A percentile compares a stretch with the other conserved stretches of the same genome.
These are phyloP conservation scores for Argynnis bischoffii DNA, from an alignment of 2,888 invertebrate species.

Conservation along the genomic window DNA sequence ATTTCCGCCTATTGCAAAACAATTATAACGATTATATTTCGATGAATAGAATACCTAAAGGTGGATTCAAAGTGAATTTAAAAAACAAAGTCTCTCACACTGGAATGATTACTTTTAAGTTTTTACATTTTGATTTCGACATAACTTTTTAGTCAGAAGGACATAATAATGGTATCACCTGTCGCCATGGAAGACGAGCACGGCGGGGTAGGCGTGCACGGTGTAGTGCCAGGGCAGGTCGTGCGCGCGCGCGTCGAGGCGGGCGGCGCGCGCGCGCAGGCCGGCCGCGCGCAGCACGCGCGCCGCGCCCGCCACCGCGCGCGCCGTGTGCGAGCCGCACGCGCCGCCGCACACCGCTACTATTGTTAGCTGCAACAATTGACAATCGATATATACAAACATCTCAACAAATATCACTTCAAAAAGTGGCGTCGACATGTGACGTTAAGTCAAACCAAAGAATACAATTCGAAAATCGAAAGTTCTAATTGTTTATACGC, in stretches of 20 bases:
- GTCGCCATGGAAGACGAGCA: slow-evolving; percentile 89
- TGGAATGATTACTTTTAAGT: no score
- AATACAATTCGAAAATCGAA: not conserved
- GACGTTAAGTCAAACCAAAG: not conserved
- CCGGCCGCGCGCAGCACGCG: slow-evolving; percentile 78
- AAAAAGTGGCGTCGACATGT: no score
- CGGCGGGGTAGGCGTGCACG: slow-evolving; percentile 89
- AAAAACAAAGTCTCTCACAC: no score
- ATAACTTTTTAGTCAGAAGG: no score
- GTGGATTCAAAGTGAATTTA: no score
- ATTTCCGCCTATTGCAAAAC: no score
- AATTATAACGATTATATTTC: no score
- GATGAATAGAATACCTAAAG: no score
- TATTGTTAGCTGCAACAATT: slow-evolving; percentile 81
- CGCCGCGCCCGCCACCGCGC: slow-evolving; percentile 85
- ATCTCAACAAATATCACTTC: no score
- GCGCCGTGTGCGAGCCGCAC: slow-evolving; percentile 88
- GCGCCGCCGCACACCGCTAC: slow-evolving; percentile 90
- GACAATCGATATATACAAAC: no score
- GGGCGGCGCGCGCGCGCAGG: slow-evolving; percentile 70
- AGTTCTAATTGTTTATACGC: no score
- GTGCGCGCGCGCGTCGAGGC: slow-evolving; percentile 90
- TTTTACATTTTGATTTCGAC: no score
- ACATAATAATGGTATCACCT: slow-evolving; percentile 68
- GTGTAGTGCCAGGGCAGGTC: slow-evolving; percentile 94